These are phyloP conservation scores for Seira musarum DNA, from an alignment of 2,888 invertebrate genomes.

Conservation along the genomic window DNA sequence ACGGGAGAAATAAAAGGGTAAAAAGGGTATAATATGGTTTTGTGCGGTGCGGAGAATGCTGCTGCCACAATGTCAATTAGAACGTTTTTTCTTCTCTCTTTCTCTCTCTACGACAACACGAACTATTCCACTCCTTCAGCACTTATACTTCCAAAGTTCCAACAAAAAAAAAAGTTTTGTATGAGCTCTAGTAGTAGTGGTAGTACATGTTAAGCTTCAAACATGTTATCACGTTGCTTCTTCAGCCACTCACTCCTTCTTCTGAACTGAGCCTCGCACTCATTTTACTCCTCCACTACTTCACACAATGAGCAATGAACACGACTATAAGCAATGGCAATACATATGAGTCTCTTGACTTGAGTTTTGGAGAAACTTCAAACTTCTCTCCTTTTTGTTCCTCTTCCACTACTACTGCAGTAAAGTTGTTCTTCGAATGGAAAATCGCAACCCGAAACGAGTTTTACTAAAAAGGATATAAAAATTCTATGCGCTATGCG, in stretches of 20 bases:
- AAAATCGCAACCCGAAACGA: no score
- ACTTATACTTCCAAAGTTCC: not conserved
- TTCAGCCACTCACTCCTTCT: not conserved
- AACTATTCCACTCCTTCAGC: not conserved
- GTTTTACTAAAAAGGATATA: no score
- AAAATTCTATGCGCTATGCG: no score
- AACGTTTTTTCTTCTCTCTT: conserved; percentile 19
- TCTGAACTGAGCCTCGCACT: not conserved
- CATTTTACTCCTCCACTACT: conserved; percentile 1
- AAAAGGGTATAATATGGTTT: not conserved
- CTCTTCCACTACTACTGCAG: no score
- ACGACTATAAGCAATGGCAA: no score
- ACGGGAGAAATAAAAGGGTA: no score
- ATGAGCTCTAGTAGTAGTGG: conserved; percentile 3
- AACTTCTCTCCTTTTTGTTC: no score
- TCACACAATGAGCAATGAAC: not conserved
- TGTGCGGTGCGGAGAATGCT: not conserved
- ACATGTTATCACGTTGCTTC: no score
- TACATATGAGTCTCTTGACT: no score
- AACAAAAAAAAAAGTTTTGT: not conserved
- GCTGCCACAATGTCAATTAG: conserved; percentile 39
- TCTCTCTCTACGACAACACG: conserved; percentile 3
- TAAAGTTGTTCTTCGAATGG: no score
- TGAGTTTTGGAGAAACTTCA: no score
- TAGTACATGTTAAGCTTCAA: no score